Conservation (phyloP, 2,888 invertebrate species). For the Nyleta sp. region DNA sequence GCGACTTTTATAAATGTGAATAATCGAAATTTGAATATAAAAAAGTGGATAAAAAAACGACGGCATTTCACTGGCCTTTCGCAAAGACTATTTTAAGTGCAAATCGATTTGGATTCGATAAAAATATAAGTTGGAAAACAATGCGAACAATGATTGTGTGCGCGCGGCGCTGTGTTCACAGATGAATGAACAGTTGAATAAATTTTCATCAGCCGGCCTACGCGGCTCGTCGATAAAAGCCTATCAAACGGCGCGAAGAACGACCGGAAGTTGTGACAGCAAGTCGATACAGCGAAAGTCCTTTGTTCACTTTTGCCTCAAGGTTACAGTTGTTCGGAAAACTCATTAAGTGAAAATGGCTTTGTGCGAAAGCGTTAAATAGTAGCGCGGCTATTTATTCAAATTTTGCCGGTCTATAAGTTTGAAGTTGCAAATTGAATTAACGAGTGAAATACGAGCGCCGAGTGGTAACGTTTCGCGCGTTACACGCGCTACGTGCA, state of each 20-base stretch:
- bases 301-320: slow-evolving; percentile 58
- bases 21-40: too few relatives aligned
- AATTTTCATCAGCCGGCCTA: slow-evolving; percentile 49
- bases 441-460: slow-evolving; percentile 39
- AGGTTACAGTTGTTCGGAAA: slow-evolving; percentile 54
- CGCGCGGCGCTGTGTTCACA: slow-evolving; percentile 14
- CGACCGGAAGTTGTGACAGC: slow-evolving; percentile 60
- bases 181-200: slow-evolving; percentile 55
- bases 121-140: slow-evolving; percentile 18
- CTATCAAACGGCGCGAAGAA: slow-evolving; percentile 49
- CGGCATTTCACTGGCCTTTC: background rate
- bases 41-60: too few relatives aligned
- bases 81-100: slow-evolving; percentile 9
- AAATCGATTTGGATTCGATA: slow-evolving; percentile 17
- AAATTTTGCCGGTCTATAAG: slow-evolving; percentile 45
- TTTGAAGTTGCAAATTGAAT: slow-evolving; percentile 40
- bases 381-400: slow-evolving; percentile 35
- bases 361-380: slow-evolving; percentile 44
- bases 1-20: too few relatives aligned
- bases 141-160: slow-evolving; percentile 5
- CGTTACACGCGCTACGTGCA: background rate
- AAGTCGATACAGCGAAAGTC: slow-evolving; percentile 64
- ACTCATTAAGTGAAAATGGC: slow-evolving; percentile 45
- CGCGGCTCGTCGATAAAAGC: slow-evolving; percentile 53
- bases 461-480: slow-evolving; percentile 11